Evolutionary conservation across 2,888 invertebrate genomes (phyloP), one percentile per base, ranked within the genome.

Genomic region (Nymphalis c-album): DNA sequence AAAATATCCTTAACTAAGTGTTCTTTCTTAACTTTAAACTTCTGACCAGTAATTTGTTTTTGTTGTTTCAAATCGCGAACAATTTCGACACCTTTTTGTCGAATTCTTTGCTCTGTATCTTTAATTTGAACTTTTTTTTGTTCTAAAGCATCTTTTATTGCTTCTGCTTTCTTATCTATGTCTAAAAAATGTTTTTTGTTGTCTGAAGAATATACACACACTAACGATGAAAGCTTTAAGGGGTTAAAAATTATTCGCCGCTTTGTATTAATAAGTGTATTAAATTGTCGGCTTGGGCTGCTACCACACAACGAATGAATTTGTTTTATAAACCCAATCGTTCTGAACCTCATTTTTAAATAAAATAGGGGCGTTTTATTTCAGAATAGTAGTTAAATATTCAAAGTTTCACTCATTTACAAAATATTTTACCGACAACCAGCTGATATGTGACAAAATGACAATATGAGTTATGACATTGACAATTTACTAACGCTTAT

Each of bases 1-100:
- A 94, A 93, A 71, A 96, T 94, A 82, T 96, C 96, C 81, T 95
- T 94, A 7, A 96, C 93, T 53, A 96, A 84, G 64, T 93, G 88
- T 76, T 94, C 94, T 71, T 94, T 94, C 75, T 93, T 94, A 63
- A 93, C 93, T 78, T 93, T 91, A n/a, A 93, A 68, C 74, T 84
- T 91, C 67, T 87, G 85, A 22, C 84, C 90, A 13, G 93, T 91
- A 2, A 90, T 75, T 74, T 89, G 85, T 71, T 85, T 91, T 67
- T 93, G 91, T 60, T 90, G 86, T 71, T 84, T 90, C 60, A 93
- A 85, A 69, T 92, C 92, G 59, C 87, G 84, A 5, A 93, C 91
- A 57, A 93, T 73, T 75, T 91, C 87, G 72, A 87, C 91, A 53
- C 92, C 82, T 72, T 78, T 87, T 73, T 81, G 84, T 50, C 92